phyloP scores from a whole-genome alignment of 1,140 invertebrate species.

The Bombyx mandarina region DNA sequence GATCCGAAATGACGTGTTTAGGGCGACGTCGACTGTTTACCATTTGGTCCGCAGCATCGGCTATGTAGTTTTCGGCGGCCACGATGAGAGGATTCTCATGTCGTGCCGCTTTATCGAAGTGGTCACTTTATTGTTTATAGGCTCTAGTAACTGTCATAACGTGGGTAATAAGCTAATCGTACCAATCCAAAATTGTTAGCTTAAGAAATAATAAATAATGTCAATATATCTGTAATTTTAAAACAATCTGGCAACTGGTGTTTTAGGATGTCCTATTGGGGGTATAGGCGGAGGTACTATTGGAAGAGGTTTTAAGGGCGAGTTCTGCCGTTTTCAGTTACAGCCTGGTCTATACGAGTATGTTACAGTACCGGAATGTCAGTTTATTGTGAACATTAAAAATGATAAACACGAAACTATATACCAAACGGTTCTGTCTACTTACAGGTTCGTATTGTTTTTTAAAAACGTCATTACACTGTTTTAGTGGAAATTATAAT shows the following conservation, averaged over 20 bases:
- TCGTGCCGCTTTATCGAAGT: too few relatives aligned
- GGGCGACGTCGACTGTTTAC: too few relatives aligned
- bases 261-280: constrained; percentile 88
- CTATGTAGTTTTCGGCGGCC: too few relatives aligned
- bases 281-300: constrained; percentile 93
- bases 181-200: background rate
- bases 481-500: too few relatives aligned
- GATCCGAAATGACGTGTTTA: too few relatives aligned
- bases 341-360: constrained; percentile 91
- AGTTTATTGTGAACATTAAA: constrained; percentile 87
- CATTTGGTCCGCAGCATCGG: too few relatives aligned
- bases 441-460: constrained; percentile 72
- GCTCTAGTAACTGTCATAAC: too few relatives aligned
- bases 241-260: constrained; percentile 1
- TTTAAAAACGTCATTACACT: background rate
- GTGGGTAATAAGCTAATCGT: too few relatives aligned
- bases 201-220: background rate
- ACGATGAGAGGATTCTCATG: too few relatives aligned
- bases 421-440: constrained; percentile 89
- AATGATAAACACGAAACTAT: constrained; percentile 79
- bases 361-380: constrained; percentile 84
- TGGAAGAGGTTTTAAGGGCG: constrained; percentile 91
- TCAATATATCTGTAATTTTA: background rate
- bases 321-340: constrained; percentile 92
- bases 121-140: too few relatives aligned